These are phyloP conservation scores for Pseudochaenichthys georgianus DNA, from an alignment of 2,797 vertebrate genomes.

Conservation along the genomic window DNA sequence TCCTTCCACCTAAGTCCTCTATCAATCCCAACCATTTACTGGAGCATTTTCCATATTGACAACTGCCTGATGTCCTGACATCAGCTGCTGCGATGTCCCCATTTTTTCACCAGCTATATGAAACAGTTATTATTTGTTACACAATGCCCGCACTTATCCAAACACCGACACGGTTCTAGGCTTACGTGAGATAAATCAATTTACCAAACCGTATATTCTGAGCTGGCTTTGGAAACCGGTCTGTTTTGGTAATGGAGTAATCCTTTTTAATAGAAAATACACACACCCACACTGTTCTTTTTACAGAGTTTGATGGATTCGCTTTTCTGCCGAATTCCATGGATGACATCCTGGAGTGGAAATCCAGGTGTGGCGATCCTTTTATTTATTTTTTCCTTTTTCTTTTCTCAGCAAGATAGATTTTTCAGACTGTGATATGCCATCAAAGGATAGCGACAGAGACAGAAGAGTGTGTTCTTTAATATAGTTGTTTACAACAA, in stretches of 20 bases:
- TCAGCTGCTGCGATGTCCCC: slow-evolving; percentile 61
- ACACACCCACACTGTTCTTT: slow-evolving; percentile 68
- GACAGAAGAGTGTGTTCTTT: slow-evolving; percentile 19
- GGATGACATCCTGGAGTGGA: slow-evolving; percentile 76
- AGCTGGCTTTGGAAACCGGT: slow-evolving; percentile 69
- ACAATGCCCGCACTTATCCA: slow-evolving; percentile 72
- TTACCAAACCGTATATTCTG: slow-evolving; percentile 76
- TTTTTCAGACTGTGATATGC: slow-evolving; percentile 55
- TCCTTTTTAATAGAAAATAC: slow-evolving; percentile 83
- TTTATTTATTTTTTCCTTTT: slow-evolving; percentile 26
- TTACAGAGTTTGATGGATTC: slow-evolving; percentile 81
- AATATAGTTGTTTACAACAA: slow-evolving; percentile 1
- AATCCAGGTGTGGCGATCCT: slow-evolving; percentile 79
- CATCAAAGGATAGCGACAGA: slow-evolving; percentile 11
- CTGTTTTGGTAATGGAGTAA: slow-evolving; percentile 83
- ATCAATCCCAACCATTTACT: slow-evolving; percentile 61
- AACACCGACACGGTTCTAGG: slow-evolving; percentile 68
- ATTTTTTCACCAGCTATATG: slow-evolving; percentile 50
- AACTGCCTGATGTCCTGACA: slow-evolving; percentile 57
- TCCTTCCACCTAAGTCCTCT: slow-evolving; percentile 49
- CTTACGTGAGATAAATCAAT: slow-evolving; percentile 82
- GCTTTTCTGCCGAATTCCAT: slow-evolving; percentile 75
- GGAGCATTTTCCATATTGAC: slow-evolving; percentile 37
- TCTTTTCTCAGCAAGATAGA: slow-evolving; percentile 29
- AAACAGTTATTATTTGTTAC: slow-evolving; percentile 76